Conservation (phyloP, 2,797 vertebrate genomes). For the Spinibarbus caldwelli region DNA sequence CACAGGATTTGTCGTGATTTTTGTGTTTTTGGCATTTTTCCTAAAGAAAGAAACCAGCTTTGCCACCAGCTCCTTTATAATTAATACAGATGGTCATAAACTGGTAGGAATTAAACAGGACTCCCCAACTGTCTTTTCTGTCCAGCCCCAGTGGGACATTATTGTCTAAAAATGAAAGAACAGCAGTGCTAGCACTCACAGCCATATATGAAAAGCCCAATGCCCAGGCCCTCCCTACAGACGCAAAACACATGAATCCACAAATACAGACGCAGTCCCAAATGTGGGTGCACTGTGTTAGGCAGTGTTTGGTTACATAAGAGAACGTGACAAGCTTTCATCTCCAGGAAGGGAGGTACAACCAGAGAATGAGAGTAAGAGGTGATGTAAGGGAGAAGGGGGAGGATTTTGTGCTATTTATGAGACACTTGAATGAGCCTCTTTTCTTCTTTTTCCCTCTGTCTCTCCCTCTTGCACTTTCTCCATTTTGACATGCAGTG, state of each 20-base stretch:
- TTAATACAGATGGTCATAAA: conserved; percentile 11
- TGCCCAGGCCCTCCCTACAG: conserved; percentile 24
- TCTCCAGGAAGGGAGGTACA: conserved; percentile 60
- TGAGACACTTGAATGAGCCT: conserved; percentile 52
- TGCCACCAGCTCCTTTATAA: not conserved
- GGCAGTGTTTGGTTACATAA: conserved; percentile 61
- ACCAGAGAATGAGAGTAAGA: conserved; percentile 53
- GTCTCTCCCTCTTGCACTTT: not conserved
- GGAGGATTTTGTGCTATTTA: conserved; percentile 55
- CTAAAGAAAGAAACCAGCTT: not conserved
- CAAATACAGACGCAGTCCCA: conserved; percentile 41
- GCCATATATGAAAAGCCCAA: conserved; percentile 13
- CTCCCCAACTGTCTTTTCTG: not conserved
- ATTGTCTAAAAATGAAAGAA: conserved; percentile 12
- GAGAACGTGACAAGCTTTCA: conserved; percentile 69
- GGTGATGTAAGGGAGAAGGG: conserved; percentile 47
- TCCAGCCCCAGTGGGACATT: not conserved
- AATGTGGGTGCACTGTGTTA: conserved; percentile 50
- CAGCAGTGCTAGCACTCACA: not conserved
- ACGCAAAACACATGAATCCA: conserved; percentile 39
- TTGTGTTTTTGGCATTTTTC: not conserved
- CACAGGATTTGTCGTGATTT: not conserved
- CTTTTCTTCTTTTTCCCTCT: conserved; percentile 22
- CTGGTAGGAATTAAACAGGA: conserved; percentile 6
- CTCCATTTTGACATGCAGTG: not conserved